Base-by-base conservation (phyloP, 2,113 vertebrate species). In the Sarotherodon lohbergeri region DNA sequence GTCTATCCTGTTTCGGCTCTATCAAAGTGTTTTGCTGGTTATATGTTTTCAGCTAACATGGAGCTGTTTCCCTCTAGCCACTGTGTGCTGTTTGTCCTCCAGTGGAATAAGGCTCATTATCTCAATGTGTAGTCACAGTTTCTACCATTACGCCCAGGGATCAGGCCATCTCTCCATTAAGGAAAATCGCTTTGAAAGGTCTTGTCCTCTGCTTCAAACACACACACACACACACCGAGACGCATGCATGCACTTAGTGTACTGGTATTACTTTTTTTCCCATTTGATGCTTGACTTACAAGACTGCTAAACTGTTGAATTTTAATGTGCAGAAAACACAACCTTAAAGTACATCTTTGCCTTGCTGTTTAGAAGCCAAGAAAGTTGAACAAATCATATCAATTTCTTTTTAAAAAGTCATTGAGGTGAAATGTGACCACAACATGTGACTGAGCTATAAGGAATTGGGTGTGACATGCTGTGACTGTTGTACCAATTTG, bases 121-220 rank as follows among this genome's bases (percentile, higher is more conserved):
- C 93, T 91, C 91, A 89, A 96, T 95, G 94, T 94, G 91, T 92
- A 94, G 92, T 95, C 94, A 93, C 90, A 94, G 90, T 90, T 91
- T 93, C 84, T 85, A 91, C 84, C 63, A 79, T 91, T 89, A 89
- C 10, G 85, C 94, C 89, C 78, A 84, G 85, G 91, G 92, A 93
- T 92, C 88, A 80, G 86, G 80, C 80, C 87, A 85, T 91, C 87
- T 86, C 82, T 86, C 88, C 83, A 87, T 91, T 88, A 91, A 79
- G 27, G 52, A 63, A 88, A 90, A 90, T 92, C 82, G 34, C 83
- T 89, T 88, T 92, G 88, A 94, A 93, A 90, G 90, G 85, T 92
- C 88, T 80, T 82, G 54, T 89, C 73, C 84, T 55, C 57, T 76
- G 71, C 56, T 76, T 79, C 80, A 81, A 41, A 82, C 50, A 56